phyloP scores from a whole-genome alignment of 2,797 vertebrate genomes.

The Balearica regulorum region DNA sequence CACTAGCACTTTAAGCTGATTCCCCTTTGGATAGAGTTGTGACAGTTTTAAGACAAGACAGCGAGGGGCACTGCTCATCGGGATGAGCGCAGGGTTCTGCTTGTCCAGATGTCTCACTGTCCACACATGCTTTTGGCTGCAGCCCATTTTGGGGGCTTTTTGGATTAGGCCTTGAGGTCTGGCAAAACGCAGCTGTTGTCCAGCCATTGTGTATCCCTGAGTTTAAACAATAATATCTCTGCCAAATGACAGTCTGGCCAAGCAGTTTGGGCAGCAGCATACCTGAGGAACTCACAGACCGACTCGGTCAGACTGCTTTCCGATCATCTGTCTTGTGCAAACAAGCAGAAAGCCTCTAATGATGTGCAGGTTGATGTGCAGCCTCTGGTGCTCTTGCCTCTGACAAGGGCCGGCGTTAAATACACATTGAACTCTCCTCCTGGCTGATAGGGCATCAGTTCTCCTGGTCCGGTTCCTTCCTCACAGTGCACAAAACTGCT shows the following conservation, averaged over 20 bases:
- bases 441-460: neutral
- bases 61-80: neutral
- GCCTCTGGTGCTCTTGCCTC: constrained; percentile 9
- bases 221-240: neutral
- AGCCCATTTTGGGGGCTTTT: neutral
- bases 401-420: neutral
- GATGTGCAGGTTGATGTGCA: constrained; percentile 17
- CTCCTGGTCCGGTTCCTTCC: neutral
- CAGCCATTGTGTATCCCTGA: neutral
- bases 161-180: constrained; percentile 1
- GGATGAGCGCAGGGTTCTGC: neutral
- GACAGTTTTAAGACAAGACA: neutral
- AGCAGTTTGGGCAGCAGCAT: neutral
- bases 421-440: neutral
- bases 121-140: constrained; percentile 1
- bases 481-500: neutral
- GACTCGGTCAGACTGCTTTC: neutral
- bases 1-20: neutral
- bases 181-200: constrained; percentile 25
- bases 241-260: constrained; percentile 32
- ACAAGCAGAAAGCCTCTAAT: constrained; percentile 5
- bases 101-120: constrained; percentile 12
- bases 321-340: constrained; percentile 10
- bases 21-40: neutral
- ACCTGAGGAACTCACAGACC: constrained; percentile 15